Base-by-base conservation (phyloP, 2,888 invertebrate species). In the Deroplatys truncata region DNA sequence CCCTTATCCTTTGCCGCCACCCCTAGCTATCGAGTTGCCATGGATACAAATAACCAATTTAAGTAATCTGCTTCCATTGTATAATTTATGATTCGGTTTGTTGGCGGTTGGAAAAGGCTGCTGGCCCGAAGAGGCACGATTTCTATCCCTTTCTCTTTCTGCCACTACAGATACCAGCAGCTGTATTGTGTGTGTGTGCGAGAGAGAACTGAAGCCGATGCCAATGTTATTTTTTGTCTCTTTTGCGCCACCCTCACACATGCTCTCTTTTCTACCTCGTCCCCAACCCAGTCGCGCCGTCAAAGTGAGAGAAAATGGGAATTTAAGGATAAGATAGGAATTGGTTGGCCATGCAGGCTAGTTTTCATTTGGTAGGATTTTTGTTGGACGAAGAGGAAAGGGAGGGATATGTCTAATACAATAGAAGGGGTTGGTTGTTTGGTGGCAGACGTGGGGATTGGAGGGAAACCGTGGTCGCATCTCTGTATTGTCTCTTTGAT, bases 51-150 rank as follows among this genome's bases (percentile, higher is more conserved):
- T 90, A 90, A 90, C 90, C 90, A 90, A 90, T 90, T 90, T 90
- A 90, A 90, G 90, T 90, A 90, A 90, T 90, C 90, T 90, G 90
- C 90, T 90, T 89, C 90, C 88, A 90, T 90, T 90, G 90, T 90
- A 90, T 90, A 90, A 90, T 90, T 90, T 90, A 90, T 90, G 90
- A 90, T 90, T 90, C 90, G 89, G 88, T 88, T 88, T 84, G 88
- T 88, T 88, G 84, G 88, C 88, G 88, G 88, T 88, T 31, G 88
- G 84, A 84, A 86, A 84, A 84, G 82, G 87, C 87, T 87, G 83
- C 82, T 28, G 87, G 82, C 35, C 56, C 56, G 56, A 72, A 72
- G 25, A 72, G 56, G 56, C 56, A 72, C 56, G 56, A 72, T 72
- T 72, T 72, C 56, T 72, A 16, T 72, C 56, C 82, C 82, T 87